Base-by-base conservation (phyloP, 2,888 invertebrate genomes). In the Cheilosia variabilis region DNA sequence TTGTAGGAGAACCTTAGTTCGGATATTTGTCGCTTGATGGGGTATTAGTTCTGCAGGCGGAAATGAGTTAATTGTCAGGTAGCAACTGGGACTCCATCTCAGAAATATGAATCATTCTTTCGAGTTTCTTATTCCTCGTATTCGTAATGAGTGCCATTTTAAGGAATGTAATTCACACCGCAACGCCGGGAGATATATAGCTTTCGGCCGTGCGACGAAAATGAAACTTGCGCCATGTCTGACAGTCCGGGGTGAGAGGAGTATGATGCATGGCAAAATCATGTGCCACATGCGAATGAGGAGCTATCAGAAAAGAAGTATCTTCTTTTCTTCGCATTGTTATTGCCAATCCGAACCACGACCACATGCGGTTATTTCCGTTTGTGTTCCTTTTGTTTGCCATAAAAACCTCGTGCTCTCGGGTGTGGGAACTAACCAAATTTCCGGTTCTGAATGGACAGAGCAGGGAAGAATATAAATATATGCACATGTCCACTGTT, bases 391-490 rank as follows among this genome's bases (percentile, higher is more conserved):
- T 24, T 41, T 53, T 27, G 27, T 55, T 31, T 62, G 34, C n/a
- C 41, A 45, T 37, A 69, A 65, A 37, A 79, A 79, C 83, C 83
- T 72, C 79, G 83, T 83, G 78, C 50, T 83, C 37, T 45, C 45
- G 62, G 41, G 15, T 79, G 68, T 83, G 83, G 78, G 78, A 83
- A 83, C 45, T 78, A 62, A 68, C 68, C 63, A 78, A 73, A 79
- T 83, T 83, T 83, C 83, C 83, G 83, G 83, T 79, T 83, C 68
- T 83, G 60, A 58, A 78, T 57, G 63, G 27, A 58, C 52, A 73
- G 53, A 60, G 34, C 34, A 72, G 58, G 19, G 68, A 73, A 62
- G 50, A 77, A 62, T 17, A 68, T 55, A 66, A 43, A 66, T 10
- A 76, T 52, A 52, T 62, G 72, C 53, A 68, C 55, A 45, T 50